Conservation (phyloP, 2,113 vertebrate species). For the Entelurus aequoreus region DNA sequence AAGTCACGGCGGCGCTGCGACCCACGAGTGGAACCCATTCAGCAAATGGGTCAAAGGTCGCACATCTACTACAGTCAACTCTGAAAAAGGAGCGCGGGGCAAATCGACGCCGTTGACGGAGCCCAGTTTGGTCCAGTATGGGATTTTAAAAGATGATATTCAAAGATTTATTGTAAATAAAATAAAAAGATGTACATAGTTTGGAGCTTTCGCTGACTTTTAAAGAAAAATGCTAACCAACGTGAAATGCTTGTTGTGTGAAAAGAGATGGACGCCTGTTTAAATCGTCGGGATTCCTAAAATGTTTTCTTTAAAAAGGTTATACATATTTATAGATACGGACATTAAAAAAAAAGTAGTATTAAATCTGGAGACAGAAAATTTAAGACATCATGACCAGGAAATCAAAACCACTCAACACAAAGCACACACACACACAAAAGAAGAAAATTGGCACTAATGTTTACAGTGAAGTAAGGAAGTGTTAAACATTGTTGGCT, state of each 20-base stretch:
- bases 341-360: constrained; percentile 13
- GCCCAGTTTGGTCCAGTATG: constrained; percentile 41
- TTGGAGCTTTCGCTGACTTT: constrained; percentile 34
- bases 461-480: too few relatives aligned
- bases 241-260: constrained; percentile 49
- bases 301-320: constrained; percentile 33
- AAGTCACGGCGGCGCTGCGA: too few relatives aligned
- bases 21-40: too few relatives aligned
- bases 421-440: constrained; percentile 9
- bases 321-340: constrained; percentile 12
- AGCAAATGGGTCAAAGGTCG: too few relatives aligned
- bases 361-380: constrained; percentile 37
- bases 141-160: background rate
- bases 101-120: background rate
- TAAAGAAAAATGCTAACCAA: constrained; percentile 7
- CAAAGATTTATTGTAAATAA: background rate
- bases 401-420: background rate
- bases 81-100: too few relatives aligned
- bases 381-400: constrained; percentile 31
- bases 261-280: constrained; percentile 26
- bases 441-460: background rate
- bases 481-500: background rate
- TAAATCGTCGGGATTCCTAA: constrained; percentile 23
- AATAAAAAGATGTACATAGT: constrained; percentile 13
- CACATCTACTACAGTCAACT: too few relatives aligned